A percentile compares a stretch with the other conserved stretches of the same genome.
Conservation (phyloP, 1,140 invertebrate species). For the Drosophila watanabei region DNA sequence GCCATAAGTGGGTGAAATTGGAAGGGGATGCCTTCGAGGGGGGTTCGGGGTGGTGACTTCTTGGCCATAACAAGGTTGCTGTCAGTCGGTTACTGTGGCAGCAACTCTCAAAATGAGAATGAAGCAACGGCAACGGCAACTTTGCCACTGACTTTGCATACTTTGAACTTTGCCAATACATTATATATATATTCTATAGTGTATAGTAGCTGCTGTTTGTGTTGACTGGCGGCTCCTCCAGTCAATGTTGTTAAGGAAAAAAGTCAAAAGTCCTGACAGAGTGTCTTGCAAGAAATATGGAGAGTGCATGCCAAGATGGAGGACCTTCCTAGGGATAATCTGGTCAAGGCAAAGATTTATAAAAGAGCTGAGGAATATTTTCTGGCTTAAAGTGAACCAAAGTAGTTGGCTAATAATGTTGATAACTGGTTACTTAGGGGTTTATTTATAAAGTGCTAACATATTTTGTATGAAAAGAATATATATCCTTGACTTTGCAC, state of each 20-base stretch:
- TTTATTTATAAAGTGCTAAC: background rate
- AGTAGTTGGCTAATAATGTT: background rate
- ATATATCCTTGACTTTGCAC: too few relatives aligned
- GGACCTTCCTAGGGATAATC: conserved; percentile 2
- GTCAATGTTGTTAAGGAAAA: conserved; percentile 29
- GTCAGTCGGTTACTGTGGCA: conserved; percentile 43
- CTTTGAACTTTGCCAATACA: conserved; percentile 74
- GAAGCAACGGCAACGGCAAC: conserved; percentile 9
- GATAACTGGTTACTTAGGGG: too few relatives aligned
- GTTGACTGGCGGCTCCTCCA: conserved; percentile 24
- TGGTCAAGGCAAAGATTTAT: conserved; percentile 17
- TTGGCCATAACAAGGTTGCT: conserved; percentile 57
- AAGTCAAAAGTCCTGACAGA: conserved; percentile 52
- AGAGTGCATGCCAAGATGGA: conserved; percentile 20
- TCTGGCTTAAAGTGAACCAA: background rate
- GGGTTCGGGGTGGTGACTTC: conserved; percentile 4
- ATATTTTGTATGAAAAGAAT: background rate
- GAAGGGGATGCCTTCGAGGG: background rate
- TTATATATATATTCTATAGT: conserved; percentile 21
- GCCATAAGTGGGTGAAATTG: background rate
- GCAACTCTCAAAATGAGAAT: conserved; percentile 6
- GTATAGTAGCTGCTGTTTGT: conserved; percentile 26
- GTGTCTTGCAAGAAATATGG: conserved; percentile 38
- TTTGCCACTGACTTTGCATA: conserved; percentile 68
- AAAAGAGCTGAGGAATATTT: background rate